These are phyloP conservation scores for Marasmarcha lunaedactyla DNA, from an alignment of 2,888 invertebrate genomes.

Conservation along the genomic window DNA sequence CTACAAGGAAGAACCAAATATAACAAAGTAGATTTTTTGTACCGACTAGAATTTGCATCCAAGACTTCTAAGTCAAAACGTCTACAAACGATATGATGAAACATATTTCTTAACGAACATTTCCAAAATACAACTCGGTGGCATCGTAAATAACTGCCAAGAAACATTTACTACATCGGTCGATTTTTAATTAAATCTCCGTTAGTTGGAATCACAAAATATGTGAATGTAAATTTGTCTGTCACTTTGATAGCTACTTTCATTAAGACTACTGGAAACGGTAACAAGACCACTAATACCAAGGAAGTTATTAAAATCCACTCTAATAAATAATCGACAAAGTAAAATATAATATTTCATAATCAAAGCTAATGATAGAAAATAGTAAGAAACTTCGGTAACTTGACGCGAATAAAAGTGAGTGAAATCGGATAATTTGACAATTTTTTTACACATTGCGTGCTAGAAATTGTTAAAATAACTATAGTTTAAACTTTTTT, in stretches of 20 bases:
- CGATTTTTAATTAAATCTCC: constrained; percentile 59
- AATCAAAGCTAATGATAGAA: too few relatives aligned
- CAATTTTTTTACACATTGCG: constrained; percentile 8
- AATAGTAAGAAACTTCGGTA: background rate
- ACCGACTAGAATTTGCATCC: too few relatives aligned
- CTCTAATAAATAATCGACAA: too few relatives aligned
- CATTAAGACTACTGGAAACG: constrained; percentile 21
- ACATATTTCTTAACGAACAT: too few relatives aligned
- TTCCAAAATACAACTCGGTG: too few relatives aligned
- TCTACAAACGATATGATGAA: too few relatives aligned
- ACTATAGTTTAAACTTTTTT: constrained; percentile 2
- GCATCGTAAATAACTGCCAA: constrained; percentile 49
- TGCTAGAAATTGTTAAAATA: constrained; percentile 15
- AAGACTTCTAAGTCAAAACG: too few relatives aligned
- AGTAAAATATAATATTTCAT: too few relatives aligned
- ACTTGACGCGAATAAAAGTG: constrained; percentile 2
- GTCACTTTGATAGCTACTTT: constrained; percentile 27
- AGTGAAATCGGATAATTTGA: background rate
- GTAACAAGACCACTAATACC: constrained; percentile 3
- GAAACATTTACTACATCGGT: constrained; percentile 33
- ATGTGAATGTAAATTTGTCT: constrained; percentile 26
- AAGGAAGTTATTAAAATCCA: constrained; percentile 5
- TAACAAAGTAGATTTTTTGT: too few relatives aligned
- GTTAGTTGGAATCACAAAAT: constrained; percentile 32
- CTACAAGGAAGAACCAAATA: too few relatives aligned